These are phyloP conservation scores for Chamaedrilus cognettii DNA, from an alignment of 2,888 invertebrate species.

Conservation along the genomic window DNA sequence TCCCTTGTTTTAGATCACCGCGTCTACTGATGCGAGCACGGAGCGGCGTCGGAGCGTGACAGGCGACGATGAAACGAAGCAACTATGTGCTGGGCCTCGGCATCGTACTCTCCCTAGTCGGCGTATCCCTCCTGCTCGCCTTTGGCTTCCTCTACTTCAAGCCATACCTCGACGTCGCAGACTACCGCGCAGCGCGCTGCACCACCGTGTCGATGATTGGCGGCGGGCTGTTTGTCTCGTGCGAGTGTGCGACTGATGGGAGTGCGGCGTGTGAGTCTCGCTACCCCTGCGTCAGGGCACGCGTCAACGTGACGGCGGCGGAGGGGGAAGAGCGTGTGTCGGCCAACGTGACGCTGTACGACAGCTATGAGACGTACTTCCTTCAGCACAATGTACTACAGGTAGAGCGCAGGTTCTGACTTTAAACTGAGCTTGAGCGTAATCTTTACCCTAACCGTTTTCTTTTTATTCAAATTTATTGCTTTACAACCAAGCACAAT, in stretches of 20 bases:
- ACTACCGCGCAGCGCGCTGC: constrained; percentile 21
- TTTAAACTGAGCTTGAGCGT: too few species aligned
- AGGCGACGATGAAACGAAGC: too few species aligned
- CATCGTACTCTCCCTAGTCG: constrained; percentile 35
- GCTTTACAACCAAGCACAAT: too few species aligned
- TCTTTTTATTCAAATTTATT: too few species aligned
- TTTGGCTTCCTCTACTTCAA: constrained; percentile 37
- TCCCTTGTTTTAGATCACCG: too few species aligned
- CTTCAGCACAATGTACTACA: constrained; percentile 22
- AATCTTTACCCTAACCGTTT: too few species aligned
- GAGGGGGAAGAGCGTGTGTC: not conserved
- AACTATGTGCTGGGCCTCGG: constrained; percentile 36
- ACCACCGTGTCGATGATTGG: not conserved
- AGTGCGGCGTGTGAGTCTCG: constrained; percentile 27
- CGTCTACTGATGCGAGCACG: too few species aligned
- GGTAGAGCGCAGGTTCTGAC: too few species aligned
- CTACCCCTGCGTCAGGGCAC: constrained; percentile 32
- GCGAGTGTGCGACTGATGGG: constrained; percentile 30
- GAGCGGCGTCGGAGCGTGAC: too few species aligned
- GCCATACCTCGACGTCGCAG: constrained; percentile 31
- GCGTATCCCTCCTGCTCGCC: constrained; percentile 34
- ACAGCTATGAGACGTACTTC: constrained; percentile 35
- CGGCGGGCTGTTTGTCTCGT: constrained; percentile 15
- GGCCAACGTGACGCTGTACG: constrained; percentile 32
- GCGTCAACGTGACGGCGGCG: constrained; percentile 25